phyloP scores from a whole-genome alignment of 2,888 invertebrate genomes.

The Drosophila fulvimacula region DNA sequence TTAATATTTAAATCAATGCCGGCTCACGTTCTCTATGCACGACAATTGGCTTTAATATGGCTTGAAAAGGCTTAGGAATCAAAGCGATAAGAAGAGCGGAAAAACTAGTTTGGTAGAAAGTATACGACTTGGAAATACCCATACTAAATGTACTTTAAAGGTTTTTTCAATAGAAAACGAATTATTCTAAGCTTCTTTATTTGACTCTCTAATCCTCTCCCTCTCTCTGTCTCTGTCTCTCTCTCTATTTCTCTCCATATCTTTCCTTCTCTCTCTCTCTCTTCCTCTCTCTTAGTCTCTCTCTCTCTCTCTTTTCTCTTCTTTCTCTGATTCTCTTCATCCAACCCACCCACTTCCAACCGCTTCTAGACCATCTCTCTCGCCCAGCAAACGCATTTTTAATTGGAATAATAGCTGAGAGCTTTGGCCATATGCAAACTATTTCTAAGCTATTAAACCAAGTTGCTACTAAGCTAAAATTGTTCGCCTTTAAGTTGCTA shows the following conservation, averaged over 20 bases:
- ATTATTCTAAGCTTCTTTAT: too few species aligned
- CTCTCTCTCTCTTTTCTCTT: not conserved
- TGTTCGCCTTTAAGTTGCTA: not conserved
- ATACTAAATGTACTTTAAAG: not conserved
- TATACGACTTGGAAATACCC: not conserved
- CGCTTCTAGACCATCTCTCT: not conserved
- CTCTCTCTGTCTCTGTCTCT: too few species aligned
- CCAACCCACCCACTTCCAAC: too few species aligned
- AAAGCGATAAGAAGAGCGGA: not conserved
- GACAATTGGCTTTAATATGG: constrained; percentile 24
- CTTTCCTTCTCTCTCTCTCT: too few species aligned
- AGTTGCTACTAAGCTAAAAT: not conserved
- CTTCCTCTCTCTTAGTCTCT: too few species aligned
- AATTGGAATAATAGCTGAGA: constrained; percentile 25
- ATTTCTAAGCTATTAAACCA: constrained; percentile 10
- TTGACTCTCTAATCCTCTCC: too few species aligned
- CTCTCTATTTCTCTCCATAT: too few species aligned
- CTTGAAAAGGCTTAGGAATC: constrained; percentile 20
- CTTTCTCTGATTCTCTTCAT: not conserved
- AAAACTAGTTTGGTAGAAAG: too few species aligned
- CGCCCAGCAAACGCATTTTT: constrained; percentile 20
- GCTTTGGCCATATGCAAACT: constrained; percentile 12
- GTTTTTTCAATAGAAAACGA: too few species aligned
- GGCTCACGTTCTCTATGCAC: constrained; percentile 3
- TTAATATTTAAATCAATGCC: constrained; percentile 42